Evolutionary conservation across 2,797 vertebrate species (phyloP).

Genomic region (Phyllotis vaccarum): DNA sequence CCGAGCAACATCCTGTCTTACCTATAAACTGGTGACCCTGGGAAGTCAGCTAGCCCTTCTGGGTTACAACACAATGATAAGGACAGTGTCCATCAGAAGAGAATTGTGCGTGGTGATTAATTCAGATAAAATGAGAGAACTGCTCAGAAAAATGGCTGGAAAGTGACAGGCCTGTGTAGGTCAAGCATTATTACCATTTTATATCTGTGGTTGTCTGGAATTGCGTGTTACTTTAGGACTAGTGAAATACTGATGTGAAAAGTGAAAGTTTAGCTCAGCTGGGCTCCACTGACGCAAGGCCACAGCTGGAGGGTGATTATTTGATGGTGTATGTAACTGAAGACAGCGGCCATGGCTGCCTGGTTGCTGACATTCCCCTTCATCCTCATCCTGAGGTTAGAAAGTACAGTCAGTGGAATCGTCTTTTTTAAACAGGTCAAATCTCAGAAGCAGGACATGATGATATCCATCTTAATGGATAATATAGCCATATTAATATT

Average conservation of each 20-base stretch:
- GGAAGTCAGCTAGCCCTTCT: neutral
- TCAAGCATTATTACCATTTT: neutral
- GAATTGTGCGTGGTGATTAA: neutral
- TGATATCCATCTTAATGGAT: neutral
- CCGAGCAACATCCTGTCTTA: conserved; percentile 40
- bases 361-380: neutral
- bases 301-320: neutral
- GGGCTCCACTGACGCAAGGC: neutral
- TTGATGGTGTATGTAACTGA: neutral
- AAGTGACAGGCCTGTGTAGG: neutral
- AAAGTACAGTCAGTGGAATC: neutral
- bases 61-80: neutral
- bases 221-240: neutral
- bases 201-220: conserved; percentile 17
- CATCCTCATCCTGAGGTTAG: neutral
- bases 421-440: conserved; percentile 15
- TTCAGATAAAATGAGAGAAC: neutral
- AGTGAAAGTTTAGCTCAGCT: conserved; percentile 19
- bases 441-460: neutral
- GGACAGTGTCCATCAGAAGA: neutral
- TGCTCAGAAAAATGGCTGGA: neutral
- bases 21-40: neutral
- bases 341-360: neutral
- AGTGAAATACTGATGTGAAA: neutral
- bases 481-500: neutral